Conservation (phyloP, 1,140 invertebrate genomes). For the Uloborus diversus region DNA sequence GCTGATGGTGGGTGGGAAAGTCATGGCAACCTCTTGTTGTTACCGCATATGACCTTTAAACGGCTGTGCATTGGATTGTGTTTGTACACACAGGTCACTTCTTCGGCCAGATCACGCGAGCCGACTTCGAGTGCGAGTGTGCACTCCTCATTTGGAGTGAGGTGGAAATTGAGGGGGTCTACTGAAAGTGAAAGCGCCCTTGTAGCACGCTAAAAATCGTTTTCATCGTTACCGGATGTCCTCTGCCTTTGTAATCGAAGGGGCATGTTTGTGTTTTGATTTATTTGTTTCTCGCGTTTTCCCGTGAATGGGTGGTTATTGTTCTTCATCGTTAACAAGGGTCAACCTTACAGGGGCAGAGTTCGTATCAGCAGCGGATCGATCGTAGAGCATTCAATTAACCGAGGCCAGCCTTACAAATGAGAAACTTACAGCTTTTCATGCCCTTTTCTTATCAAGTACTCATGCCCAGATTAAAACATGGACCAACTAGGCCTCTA, state of each 20-base stretch:
- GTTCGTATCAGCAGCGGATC: too few species aligned
- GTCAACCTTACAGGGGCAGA: too few species aligned
- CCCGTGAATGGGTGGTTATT: background rate
- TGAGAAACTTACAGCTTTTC: too few species aligned
- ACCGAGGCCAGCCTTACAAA: too few species aligned
- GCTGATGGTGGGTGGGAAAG: constrained; percentile 26
- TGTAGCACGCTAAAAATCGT: constrained; percentile 14
- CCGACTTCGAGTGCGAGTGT: background rate
- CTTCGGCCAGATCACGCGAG: background rate
- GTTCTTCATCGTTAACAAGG: too few species aligned
- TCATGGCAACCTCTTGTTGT: constrained; percentile 53
- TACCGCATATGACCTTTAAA: constrained; percentile 50
- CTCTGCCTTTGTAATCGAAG: background rate
- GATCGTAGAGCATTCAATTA: too few species aligned
- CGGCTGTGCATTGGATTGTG: background rate
- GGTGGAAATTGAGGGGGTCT: constrained; percentile 12
- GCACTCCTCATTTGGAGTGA: too few species aligned
- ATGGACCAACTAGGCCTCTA: too few species aligned
- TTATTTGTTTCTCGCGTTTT: constrained; percentile 24
- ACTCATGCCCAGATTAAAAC: too few species aligned
- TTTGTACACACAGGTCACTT: background rate
- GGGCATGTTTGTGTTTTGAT: constrained; percentile 22
- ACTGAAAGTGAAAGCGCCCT: background rate
- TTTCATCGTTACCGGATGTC: background rate
- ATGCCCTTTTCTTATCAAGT: too few species aligned